Base-by-base conservation (phyloP, 2,888 invertebrate species). In the Asteroscopus sphinx region DNA sequence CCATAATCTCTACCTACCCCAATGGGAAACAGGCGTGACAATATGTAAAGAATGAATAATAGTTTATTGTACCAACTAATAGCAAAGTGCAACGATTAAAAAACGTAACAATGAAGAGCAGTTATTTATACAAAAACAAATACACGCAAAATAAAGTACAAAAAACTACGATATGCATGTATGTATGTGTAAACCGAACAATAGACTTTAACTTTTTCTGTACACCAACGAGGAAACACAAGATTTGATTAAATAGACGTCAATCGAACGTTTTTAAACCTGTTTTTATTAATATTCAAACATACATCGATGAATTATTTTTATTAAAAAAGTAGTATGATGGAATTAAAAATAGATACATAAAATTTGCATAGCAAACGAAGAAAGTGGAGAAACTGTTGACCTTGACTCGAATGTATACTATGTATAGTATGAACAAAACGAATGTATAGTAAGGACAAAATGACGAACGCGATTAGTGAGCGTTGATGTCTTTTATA, bases 401-500 rank as follows among this genome's bases (percentile, higher is more conserved):
- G 68, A 69, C 78, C 78, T 80, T 79, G 78, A 72, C 74, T 64
- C 17, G 12, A 21, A 60, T 48, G 25, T 60, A 66, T 30, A 47
- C n/a, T 12, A 32, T n/a, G 13, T 45, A 45, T 25, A 63, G 52
- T 46, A 58, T 3, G 21, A 21, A 21, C 4, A 4, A 3, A 21
- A 21, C 17, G 4, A 45, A 55, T 36, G 65, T 57, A 57, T 47
- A 32, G 47, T 37, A 11, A 30, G 33, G 39, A 32, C 28, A 42
- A 69, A 59, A 66, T 36, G 47, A 51, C 16, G 12, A 40, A 16
- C 40, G 55, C 15, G 46, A 49, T 48, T 46, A 51, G 60, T 67
- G 69, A 78, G 79, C 85, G 83, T 86, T 83, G 80, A 85, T 77
- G 77, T 85, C 85, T 85, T 86, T 83, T 81, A 57, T 68, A 80